Percentiles rank a stretch among this genome's conserved stretches.
Conservation (phyloP, 2,888 invertebrate species). For the Cloeon dipterum region DNA sequence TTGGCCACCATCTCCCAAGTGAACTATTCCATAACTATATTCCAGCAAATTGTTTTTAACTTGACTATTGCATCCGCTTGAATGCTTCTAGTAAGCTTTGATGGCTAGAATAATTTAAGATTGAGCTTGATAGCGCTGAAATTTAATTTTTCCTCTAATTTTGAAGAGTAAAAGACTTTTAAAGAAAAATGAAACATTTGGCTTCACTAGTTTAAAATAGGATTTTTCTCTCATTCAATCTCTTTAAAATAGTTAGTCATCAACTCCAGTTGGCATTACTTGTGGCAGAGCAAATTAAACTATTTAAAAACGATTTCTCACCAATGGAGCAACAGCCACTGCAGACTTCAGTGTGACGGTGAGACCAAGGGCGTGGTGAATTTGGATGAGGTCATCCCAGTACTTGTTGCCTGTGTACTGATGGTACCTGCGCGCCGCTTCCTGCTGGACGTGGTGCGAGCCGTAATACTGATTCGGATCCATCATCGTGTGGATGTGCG, state of each 20-base stretch:
- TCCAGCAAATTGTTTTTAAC: not conserved
- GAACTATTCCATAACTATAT: not conserved
- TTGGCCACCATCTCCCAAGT: no score
- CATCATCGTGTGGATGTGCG: constrained; percentile 19
- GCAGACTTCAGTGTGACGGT: constrained; percentile 14
- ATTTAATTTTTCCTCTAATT: no score
- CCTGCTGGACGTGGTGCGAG: constrained; percentile 15
- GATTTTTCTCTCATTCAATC: not conserved
- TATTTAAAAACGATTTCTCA: constrained; percentile 11
- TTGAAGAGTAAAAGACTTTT: no score
- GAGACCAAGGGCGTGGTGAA: constrained; percentile 17
- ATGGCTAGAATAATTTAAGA: no score
- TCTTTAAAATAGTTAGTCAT: not conserved
- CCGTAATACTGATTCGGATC: constrained; percentile 17
- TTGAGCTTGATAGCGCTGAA: no score
- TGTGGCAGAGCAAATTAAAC: no score
- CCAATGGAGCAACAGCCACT: constrained; percentile 16
- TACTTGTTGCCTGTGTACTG: constrained; percentile 12
- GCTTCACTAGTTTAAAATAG: not conserved
- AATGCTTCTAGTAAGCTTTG: no score
- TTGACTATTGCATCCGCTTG: no score
- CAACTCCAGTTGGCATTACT: no score
- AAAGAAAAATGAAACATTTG: no score
- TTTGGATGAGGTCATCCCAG: constrained; percentile 16
- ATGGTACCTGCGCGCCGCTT: constrained; percentile 14